Percentiles rank a stretch among this genome's conserved stretches.
Evolutionary conservation across 2,797 vertebrate species (phyloP).

Genomic region (Limnodromus scolopaceus): DNA sequence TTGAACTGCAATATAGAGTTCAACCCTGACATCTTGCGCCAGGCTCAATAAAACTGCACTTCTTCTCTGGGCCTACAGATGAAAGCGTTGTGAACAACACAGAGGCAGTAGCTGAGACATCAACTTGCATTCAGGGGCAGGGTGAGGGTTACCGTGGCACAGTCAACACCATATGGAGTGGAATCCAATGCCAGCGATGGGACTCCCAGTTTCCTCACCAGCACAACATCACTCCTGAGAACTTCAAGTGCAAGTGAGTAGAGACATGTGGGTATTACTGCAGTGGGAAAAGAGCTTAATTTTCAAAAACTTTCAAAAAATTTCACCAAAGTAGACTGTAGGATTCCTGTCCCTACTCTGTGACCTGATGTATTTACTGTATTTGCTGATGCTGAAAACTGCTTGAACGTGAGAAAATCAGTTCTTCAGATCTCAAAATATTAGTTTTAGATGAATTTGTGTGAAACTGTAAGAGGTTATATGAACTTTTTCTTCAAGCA

Average conservation of each 20-base stretch:
- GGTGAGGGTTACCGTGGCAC: conserved; percentile 91
- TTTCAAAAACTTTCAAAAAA: background rate
- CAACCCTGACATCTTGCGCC: background rate
- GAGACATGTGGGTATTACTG: background rate
- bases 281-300: background rate
- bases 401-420: background rate
- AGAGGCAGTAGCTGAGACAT: conserved; percentile 77
- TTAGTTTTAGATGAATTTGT: background rate
- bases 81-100: conserved; percentile 72
- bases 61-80: conserved; percentile 67
- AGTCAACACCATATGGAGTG: conserved; percentile 84
- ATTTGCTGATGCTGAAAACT: background rate
- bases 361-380: background rate
- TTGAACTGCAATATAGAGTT: background rate
- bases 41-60: background rate
- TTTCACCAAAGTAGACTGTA: background rate
- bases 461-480: background rate
- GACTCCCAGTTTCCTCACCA: conserved; percentile 93
- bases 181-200: conserved; percentile 92
- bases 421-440: background rate
- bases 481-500: background rate
- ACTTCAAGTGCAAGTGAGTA: conserved; percentile 98
- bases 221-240: conserved; percentile 90
- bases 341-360: background rate
- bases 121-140: conserved; percentile 84